phyloP scores from a whole-genome alignment of 2,888 invertebrate species.

The Nysson spinosus region DNA sequence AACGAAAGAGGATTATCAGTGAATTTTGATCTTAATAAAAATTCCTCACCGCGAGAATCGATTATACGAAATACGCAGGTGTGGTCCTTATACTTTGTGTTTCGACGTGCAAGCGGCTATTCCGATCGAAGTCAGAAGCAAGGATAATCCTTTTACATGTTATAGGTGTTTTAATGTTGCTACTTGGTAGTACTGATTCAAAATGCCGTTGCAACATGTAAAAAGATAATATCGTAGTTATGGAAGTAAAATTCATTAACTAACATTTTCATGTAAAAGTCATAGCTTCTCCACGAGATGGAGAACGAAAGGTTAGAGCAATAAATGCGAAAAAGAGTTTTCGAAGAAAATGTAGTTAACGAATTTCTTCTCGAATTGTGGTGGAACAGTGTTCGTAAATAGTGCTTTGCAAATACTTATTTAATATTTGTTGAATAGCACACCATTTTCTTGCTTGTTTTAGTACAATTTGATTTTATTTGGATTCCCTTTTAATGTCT shows the following conservation, averaged over 20 bases:
- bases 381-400: too few relatives aligned
- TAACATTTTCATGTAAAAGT: too few relatives aligned
- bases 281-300: too few relatives aligned
- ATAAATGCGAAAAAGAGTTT: too few relatives aligned
- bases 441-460: too few relatives aligned
- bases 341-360: too few relatives aligned
- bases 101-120: constrained; percentile 76
- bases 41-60: constrained; percentile 12
- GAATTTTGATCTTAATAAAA: constrained; percentile 21
- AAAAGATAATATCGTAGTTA: neutral
- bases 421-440: too few relatives aligned
- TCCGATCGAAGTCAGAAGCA: constrained; percentile 68
- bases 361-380: neutral
- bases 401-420: too few relatives aligned
- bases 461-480: neutral
- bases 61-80: constrained; percentile 1
- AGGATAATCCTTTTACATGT: constrained; percentile 28
- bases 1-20: constrained; percentile 10
- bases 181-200: constrained; percentile 8
- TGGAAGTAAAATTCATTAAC: neutral
- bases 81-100: constrained; percentile 65
- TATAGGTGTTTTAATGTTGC: constrained; percentile 20
- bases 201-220: too few relatives aligned
- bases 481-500: neutral
- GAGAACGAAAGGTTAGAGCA: too few relatives aligned